Evolutionary conservation across 2,113 vertebrate species (phyloP), one percentile per base, ranked within the genome.

Genomic region (Eulemur macaco): DNA sequence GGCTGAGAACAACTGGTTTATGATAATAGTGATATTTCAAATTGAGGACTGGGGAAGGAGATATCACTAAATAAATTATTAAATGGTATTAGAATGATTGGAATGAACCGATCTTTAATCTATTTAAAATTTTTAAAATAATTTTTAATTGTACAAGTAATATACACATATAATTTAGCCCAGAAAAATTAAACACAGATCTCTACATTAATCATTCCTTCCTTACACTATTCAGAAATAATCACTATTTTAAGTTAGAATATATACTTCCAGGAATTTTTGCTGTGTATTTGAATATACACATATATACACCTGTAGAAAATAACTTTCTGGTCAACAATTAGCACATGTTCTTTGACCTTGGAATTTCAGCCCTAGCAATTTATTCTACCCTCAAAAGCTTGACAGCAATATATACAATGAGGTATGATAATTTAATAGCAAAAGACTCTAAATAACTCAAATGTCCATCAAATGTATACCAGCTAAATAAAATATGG

Each of bases 101-200:
- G 50, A 50, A 50, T 50, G 50, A 50, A 50, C 50, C 50, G 13
- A 50, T 50, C 50, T 89, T 95, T 82, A 56, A 74, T 81, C 27
- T 25, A 95, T 39, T 76, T 86, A 47, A 64, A 23, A 34, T 85
- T 73, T 87, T 91, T 18, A 34, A 93, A 73, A 76, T 31, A 64
- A 80, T 68, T 64, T 91, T 77, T 78, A 86, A 85, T 31, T 82
- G 52, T 13, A 78, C 13, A 80, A 94, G 21, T 64, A 89, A 95
- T 27, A 25, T 5, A 3, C 10, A 73, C 77, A 39, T 31, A 9
- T 60, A 69, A 52, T 66, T 81, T 82, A 54, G 37, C 8, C 37
- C 83, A 29, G 42, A 91, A 94, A 92, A 94, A 81, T 14, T 20
- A 96, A 87, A 80, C 69, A 95, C 1, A 81, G 21, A n/a, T 66